Percentiles rank a stretch among this genome's conserved stretches.
Conservation (phyloP, 1,140 invertebrate species). For the Hylyphantes graminicola region DNA sequence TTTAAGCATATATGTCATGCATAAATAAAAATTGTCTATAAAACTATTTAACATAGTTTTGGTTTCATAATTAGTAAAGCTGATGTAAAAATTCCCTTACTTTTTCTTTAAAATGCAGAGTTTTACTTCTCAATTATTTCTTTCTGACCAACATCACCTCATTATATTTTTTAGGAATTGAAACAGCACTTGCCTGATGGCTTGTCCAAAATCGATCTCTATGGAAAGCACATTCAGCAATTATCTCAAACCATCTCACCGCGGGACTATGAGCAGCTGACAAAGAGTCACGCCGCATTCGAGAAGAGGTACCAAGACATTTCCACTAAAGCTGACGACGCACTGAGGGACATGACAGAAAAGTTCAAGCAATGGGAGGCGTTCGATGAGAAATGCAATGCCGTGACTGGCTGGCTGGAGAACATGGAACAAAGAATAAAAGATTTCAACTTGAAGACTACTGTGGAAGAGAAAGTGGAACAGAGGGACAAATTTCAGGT, state of each 20-base stretch:
- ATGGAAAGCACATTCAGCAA: slow-evolving; percentile 27
- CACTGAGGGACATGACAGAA: slow-evolving; percentile 82
- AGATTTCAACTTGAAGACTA: slow-evolving; percentile 84
- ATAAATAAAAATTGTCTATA: no score
- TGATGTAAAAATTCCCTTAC: no score
- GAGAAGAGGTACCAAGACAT: slow-evolving; percentile 44
- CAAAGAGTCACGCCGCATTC: slow-evolving; percentile 27
- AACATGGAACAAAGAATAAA: slow-evolving; percentile 89
- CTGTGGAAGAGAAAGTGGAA: slow-evolving; percentile 89
- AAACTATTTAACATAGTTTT: no score
- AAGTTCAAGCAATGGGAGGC: slow-evolving; percentile 90
- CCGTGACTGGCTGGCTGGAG: slow-evolving; percentile 82
- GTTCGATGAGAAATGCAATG: slow-evolving; percentile 87
- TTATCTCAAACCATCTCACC: slow-evolving; percentile 27
- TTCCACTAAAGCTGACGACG: slow-evolving; percentile 73
- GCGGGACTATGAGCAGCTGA: slow-evolving; percentile 34
- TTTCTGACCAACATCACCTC: not conserved
- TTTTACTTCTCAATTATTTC: not conserved
- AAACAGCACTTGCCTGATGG: slow-evolving; percentile 72
- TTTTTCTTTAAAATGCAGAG: no score
- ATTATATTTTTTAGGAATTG: slow-evolving; percentile 71
- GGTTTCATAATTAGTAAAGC: no score
- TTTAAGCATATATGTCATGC: no score
- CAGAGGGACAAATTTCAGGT: slow-evolving; percentile 92
- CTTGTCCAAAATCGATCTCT: not conserved